phyloP scores from a whole-genome alignment of 2,113 vertebrate species.

The Probosciger aterrimus region DNA sequence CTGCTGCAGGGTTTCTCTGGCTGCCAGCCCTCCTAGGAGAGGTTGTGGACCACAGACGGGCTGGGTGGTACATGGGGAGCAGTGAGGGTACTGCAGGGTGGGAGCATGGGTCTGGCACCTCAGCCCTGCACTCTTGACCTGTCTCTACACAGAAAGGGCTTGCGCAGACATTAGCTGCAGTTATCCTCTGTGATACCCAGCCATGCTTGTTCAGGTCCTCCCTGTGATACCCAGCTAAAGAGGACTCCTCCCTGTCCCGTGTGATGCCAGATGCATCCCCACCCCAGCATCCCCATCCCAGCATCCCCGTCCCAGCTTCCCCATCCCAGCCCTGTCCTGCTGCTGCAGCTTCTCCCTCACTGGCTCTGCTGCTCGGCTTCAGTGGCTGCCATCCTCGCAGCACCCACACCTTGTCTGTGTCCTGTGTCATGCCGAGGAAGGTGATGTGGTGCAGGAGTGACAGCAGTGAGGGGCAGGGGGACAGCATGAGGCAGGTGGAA shows the following conservation, averaged over 20 bases:
- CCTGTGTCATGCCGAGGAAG: not conserved
- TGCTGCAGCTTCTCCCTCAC: fast-evolving
- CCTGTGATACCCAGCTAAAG: fast-evolving
- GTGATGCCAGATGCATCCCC: not conserved
- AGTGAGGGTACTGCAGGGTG: not conserved
- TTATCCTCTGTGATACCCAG: not conserved
- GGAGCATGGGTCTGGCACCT: not conserved
- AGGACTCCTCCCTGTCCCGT: fast-evolving
- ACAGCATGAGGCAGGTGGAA: slow-evolving; percentile 33
- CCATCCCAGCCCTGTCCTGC: not conserved
- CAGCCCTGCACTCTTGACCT: not conserved
- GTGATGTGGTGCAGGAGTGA: not conserved
- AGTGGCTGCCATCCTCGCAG: not conserved
- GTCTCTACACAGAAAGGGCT: not conserved
- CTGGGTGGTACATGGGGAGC: not conserved
- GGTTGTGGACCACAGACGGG: fast-evolving
- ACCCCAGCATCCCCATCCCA: not conserved
- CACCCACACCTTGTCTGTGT: not conserved
- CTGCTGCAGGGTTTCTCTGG: not conserved
- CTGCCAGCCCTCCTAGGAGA: not conserved
- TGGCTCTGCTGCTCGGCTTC: not conserved
- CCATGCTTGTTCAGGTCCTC: fast-evolving
- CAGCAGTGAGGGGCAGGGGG: not conserved
- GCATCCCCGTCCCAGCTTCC: not conserved
- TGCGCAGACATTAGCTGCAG: not conserved